phyloP scores from a whole-genome alignment of 2,113 vertebrate species.

The Pelecanus crispus region DNA sequence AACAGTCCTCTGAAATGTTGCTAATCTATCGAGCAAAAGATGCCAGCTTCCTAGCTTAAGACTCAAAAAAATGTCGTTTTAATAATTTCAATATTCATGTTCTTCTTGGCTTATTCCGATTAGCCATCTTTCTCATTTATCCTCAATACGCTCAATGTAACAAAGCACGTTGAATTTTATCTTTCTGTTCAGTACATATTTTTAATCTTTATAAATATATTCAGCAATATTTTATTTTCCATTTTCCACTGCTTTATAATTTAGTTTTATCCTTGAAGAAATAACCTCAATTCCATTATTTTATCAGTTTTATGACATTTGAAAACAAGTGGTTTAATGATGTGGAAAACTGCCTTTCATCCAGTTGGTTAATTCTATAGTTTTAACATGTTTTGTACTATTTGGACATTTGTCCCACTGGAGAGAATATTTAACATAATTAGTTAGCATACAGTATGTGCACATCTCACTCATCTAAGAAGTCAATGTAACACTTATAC shows the following conservation, averaged over 20 bases:
- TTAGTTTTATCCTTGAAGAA: neutral
- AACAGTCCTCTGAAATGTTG: neutral
- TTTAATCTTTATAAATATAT: neutral
- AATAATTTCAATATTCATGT: neutral
- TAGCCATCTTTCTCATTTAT: neutral
- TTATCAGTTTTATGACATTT: neutral
- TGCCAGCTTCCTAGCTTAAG: neutral
- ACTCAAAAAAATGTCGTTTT: neutral
- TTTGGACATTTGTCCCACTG: neutral
- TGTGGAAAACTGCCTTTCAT: slow-evolving; percentile 14
- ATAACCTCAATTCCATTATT: neutral
- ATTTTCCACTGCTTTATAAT: neutral
- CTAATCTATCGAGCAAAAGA: neutral
- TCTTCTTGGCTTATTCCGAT: neutral
- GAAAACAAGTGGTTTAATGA: slow-evolving; percentile 47
- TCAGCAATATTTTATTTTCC: neutral
- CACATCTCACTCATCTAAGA: neutral
- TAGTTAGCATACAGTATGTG: neutral
- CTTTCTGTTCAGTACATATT: neutral
- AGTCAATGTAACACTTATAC: neutral
- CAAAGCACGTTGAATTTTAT: neutral
- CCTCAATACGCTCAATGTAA: neutral
- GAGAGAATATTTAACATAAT: slow-evolving; percentile 7
- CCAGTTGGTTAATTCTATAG: slow-evolving; percentile 11
- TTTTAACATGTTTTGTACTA: slow-evolving; percentile 10